Evolutionary conservation across 2,113 vertebrate genomes (phyloP).

Genomic region (Ramphastos sulfuratus): DNA sequence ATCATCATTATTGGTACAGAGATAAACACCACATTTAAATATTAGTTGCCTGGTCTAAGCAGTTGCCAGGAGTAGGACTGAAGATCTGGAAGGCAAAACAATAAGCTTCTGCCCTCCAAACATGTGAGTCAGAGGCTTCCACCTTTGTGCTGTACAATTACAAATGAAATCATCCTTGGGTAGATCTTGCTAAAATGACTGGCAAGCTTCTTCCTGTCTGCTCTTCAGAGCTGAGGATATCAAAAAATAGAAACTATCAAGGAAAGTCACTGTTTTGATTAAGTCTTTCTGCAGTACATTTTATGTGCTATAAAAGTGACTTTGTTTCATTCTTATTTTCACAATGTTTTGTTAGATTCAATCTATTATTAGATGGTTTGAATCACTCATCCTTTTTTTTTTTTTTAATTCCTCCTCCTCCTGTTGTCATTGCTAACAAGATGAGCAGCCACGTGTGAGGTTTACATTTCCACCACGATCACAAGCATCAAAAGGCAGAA

Average conservation of each 20-base stretch:
- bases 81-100: neutral
- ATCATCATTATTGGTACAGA: neutral
- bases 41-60: neutral
- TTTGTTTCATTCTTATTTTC: neutral
- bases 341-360: neutral
- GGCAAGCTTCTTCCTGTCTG: neutral
- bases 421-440: neutral
- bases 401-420: neutral
- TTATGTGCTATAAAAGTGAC: neutral
- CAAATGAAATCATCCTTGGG: neutral
- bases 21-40: neutral
- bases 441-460: neutral
- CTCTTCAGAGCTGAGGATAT: neutral
- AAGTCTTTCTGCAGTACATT: neutral
- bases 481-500: neutral
- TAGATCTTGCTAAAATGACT: neutral
- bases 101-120: neutral
- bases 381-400: neutral
- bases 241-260: neutral
- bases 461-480: neutral
- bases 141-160: neutral
- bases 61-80: neutral
- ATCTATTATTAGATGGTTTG: neutral
- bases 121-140: neutral
- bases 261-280: neutral